Evolutionary conservation across 2,113 vertebrate genomes (phyloP).

Genomic region (Cottus gobio): DNA sequence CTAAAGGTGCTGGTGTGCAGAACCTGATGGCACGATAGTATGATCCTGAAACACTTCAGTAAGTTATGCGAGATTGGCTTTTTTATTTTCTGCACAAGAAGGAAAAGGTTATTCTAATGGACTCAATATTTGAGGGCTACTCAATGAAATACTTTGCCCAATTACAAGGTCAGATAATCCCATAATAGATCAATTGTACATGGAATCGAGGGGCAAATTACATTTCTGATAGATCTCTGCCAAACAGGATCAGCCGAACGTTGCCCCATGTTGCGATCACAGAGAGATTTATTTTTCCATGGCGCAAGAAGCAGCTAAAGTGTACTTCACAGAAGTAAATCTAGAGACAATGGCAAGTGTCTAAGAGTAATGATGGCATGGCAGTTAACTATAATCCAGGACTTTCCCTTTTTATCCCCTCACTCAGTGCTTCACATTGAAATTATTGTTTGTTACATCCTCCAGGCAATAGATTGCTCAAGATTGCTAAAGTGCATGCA

Average conservation of each 20-base stretch:
- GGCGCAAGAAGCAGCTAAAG: constrained; percentile 71
- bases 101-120: constrained; percentile 42
- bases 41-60: constrained; percentile 42
- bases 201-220: constrained; percentile 62
- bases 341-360: constrained; percentile 72
- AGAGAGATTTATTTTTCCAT: constrained; percentile 67
- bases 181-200: constrained; percentile 74
- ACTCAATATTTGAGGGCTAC: constrained; percentile 45
- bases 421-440: constrained; percentile 68
- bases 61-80: constrained; percentile 48
- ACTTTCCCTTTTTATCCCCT: constrained; percentile 70
- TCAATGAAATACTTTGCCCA: constrained; percentile 49
- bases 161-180: constrained; percentile 77
- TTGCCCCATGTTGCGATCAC: constrained; percentile 72
- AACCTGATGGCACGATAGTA: constrained; percentile 31
- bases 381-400: constrained; percentile 75
- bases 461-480: constrained; percentile 68
- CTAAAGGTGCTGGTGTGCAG: constrained; percentile 42
- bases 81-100: constrained; percentile 15
- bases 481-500: constrained; percentile 67
- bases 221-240: constrained; percentile 54
- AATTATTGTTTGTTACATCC: constrained; percentile 71
- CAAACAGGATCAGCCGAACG: constrained; percentile 51
- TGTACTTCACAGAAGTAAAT: constrained; percentile 67
- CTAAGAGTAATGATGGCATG: constrained; percentile 70